A percentile compares a stretch with the other conserved stretches of the same genome.
These are phyloP conservation scores for Apamea epomidion DNA, from an alignment of 2,888 invertebrate genomes.

Conservation along the genomic window DNA sequence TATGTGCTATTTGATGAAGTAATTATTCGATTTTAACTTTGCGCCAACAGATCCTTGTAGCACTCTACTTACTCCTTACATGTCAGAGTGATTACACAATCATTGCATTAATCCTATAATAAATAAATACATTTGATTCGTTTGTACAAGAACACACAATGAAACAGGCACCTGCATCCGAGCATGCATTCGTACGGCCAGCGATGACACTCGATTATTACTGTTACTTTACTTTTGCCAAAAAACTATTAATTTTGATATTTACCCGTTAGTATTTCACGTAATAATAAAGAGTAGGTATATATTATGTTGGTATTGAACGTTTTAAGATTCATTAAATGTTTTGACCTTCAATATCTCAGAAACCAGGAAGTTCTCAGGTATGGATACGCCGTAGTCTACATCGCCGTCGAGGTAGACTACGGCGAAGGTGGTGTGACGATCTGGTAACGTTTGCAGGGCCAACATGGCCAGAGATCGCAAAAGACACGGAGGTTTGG, in stretches of 20 bases:
- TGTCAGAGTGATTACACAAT: background rate
- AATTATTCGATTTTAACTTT: too few relatives aligned
- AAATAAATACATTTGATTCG: conserved; percentile 24
- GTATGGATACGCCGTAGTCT: too few relatives aligned
- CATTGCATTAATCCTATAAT: background rate
- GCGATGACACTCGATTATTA: background rate
- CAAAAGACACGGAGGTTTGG: too few relatives aligned
- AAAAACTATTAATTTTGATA: background rate
- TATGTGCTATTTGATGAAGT: too few relatives aligned
- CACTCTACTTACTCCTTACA: background rate
- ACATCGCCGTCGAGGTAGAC: too few relatives aligned
- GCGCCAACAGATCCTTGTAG: background rate
- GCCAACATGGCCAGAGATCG: too few relatives aligned
- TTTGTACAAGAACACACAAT: background rate
- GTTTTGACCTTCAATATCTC: background rate
- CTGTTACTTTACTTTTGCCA: background rate
- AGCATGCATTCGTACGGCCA: background rate
- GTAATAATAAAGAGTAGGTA: background rate
- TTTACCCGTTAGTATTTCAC: background rate
- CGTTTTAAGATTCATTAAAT: too few relatives aligned
- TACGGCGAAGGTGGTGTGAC: too few relatives aligned
- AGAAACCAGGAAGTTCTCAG: background rate
- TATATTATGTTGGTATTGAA: too few relatives aligned
- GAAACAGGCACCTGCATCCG: background rate
- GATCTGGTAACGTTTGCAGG: too few relatives aligned